Evolutionary conservation across 2,888 invertebrate species (phyloP).

Genomic region (Drosophila gaucha): DNA sequence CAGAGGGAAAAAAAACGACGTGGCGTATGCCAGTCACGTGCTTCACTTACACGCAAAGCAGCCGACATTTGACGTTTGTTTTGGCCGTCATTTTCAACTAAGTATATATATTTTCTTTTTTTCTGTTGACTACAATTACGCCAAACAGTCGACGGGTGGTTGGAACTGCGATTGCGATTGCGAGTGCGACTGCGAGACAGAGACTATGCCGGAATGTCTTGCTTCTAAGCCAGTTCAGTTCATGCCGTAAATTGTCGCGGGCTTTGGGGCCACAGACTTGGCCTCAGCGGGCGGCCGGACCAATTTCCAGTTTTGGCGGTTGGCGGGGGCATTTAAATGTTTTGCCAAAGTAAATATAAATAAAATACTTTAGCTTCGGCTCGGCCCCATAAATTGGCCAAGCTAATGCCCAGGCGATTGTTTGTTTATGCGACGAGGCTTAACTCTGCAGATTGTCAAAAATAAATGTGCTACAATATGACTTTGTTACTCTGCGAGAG

Average conservation of each 20-base stretch:
- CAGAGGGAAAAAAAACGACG: not conserved
- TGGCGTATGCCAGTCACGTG: slow-evolving; percentile 63
- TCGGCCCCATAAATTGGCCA: slow-evolving; percentile 47
- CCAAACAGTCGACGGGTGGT: slow-evolving; percentile 21
- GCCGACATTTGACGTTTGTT: slow-evolving; percentile 37
- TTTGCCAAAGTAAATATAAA: slow-evolving; percentile 51
- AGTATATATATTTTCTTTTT: slow-evolving; percentile 2
- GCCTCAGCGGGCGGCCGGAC: slow-evolving; percentile 24
- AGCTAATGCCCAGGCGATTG: slow-evolving; percentile 50
- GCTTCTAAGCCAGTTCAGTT: slow-evolving; percentile 51
- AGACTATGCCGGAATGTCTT: slow-evolving; percentile 38
- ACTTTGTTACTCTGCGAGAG: slow-evolving; percentile 17
- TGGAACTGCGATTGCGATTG: slow-evolving; percentile 11
- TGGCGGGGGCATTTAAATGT: slow-evolving; percentile 43
- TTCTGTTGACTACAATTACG: slow-evolving; percentile 52
- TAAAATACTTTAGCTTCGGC: slow-evolving; percentile 44
- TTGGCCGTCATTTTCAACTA: slow-evolving; percentile 28
- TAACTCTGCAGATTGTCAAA: slow-evolving; percentile 39
- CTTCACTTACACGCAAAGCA: slow-evolving; percentile 41
- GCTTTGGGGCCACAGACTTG: slow-evolving; percentile 38
- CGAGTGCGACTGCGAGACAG: slow-evolving; percentile 7
- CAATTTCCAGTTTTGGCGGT: slow-evolving; percentile 2
- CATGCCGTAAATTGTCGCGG: slow-evolving; percentile 60
- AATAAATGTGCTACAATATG: slow-evolving; percentile 30
- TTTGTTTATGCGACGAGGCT: slow-evolving; percentile 50